Percentiles rank a stretch among this genome's conserved stretches.
phyloP scores from a whole-genome alignment of 2,888 invertebrate genomes.

The Oscheius sp. region DNA sequence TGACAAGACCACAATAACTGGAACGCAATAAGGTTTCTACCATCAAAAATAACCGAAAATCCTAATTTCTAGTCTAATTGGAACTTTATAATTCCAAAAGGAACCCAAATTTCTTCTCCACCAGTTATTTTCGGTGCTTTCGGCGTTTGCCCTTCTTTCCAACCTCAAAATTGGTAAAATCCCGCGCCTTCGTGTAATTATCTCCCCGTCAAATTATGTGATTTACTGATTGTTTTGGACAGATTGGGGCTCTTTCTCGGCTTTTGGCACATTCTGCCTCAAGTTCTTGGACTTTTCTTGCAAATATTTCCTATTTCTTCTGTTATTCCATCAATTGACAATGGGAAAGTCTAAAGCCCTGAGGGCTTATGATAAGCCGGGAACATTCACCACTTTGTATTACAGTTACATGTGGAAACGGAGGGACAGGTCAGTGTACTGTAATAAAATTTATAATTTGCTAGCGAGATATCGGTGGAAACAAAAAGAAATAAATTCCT shows the following conservation, averaged over 20 bases:
- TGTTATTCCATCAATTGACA: background rate
- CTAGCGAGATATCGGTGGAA: no score
- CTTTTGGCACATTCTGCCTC: conserved; percentile 4
- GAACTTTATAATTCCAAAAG: no score
- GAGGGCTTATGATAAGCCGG: conserved; percentile 62
- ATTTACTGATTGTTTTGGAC: conserved; percentile 59
- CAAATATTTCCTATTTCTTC: background rate
- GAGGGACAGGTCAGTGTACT: conserved; percentile 69
- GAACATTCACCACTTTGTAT: conserved; percentile 65
- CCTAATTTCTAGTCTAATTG: no score
- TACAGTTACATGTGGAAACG: conserved; percentile 72
- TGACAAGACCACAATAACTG: no score
- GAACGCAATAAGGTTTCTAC: no score
- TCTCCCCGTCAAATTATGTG: conserved; percentile 47
- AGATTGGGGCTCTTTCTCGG: conserved; percentile 45
- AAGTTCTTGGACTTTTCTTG: background rate
- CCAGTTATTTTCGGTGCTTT: no score
- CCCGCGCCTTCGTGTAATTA: background rate
- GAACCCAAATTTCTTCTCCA: no score
- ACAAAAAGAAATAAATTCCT: no score
- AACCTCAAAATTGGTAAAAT: background rate
- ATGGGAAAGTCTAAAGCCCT: conserved; percentile 16
- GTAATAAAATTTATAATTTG: no score
- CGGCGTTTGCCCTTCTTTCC: background rate
- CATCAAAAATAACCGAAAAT: no score